Evolutionary conservation across 2,888 invertebrate genomes (phyloP).

Genomic region (Cephonodes hylas): DNA sequence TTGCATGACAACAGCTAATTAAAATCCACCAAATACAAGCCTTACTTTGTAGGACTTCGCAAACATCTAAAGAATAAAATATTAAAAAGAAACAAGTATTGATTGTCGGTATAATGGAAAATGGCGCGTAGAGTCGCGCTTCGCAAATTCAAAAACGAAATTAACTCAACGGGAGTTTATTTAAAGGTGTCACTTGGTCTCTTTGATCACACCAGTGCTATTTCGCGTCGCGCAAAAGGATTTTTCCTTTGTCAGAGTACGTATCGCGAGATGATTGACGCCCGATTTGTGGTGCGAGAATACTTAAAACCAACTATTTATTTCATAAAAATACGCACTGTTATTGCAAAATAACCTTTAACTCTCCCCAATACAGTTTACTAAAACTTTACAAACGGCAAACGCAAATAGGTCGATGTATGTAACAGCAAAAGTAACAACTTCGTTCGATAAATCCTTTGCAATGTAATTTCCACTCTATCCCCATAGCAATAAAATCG

Average conservation of each 20-base stretch:
- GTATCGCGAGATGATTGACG: constrained; percentile 75
- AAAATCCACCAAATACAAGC: not conserved
- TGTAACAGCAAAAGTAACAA: not conserved
- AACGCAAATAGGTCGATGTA: not conserved
- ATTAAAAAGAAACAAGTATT: constrained; percentile 5
- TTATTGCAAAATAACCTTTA: not conserved
- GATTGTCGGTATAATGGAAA: constrained; percentile 5
- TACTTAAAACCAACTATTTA: not conserved
- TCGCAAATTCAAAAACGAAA: constrained; percentile 58
- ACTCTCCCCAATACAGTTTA: not conserved
- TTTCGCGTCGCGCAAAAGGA: constrained; percentile 64
- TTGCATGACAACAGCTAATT: no score
- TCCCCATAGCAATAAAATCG: not conserved
- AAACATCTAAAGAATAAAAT: not conserved
- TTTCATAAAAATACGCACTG: not conserved
- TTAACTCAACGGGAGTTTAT: constrained; percentile 70
- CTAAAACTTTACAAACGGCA: not conserved
- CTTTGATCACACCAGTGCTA: constrained; percentile 72
- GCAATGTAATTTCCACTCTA: not conserved
- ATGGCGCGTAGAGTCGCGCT: constrained; percentile 16
- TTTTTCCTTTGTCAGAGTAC: constrained; percentile 75
- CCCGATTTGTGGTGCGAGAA: constrained; percentile 67
- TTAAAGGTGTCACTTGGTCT: constrained; percentile 57
- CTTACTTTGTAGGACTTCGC: not conserved
- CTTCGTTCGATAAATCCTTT: not conserved